Percentiles rank a stretch among this genome's conserved stretches.
phyloP scores from a whole-genome alignment of 2,797 vertebrate genomes.

The Rhabdophis nuchalis region DNA sequence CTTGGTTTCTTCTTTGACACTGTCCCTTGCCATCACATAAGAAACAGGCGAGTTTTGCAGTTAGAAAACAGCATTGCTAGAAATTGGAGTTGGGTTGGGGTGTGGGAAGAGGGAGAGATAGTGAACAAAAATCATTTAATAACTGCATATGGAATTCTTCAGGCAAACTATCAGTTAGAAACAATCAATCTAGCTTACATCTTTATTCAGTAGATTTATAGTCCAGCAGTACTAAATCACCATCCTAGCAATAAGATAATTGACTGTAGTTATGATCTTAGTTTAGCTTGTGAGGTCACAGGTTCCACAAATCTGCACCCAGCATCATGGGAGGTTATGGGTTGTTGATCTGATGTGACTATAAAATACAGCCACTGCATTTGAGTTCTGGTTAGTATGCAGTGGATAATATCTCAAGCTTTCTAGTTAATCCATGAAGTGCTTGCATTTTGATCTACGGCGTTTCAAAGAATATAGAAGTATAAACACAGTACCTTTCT shows the following conservation, averaged over 20 bases:
- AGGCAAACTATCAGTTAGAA: not conserved
- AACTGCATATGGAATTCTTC: not conserved
- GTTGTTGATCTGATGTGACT: not conserved
- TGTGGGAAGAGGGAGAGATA: not conserved
- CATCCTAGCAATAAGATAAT: not conserved
- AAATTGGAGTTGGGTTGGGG: not conserved
- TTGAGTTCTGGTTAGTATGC: not conserved
- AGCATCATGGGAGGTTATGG: not conserved
- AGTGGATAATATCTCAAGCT: not conserved
- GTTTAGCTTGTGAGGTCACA: not conserved
- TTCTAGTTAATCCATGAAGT: not conserved
- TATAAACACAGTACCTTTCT: not conserved
- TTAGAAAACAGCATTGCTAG: not conserved
- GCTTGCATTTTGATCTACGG: not conserved
- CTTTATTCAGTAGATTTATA: not conserved
- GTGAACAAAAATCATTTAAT: not conserved
- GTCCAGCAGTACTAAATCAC: not conserved
- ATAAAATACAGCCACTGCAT: not conserved
- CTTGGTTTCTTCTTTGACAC: not conserved
- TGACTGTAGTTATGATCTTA: not conserved
- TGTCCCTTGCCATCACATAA: not conserved
- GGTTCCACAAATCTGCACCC: not conserved
- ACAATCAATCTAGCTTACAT: not conserved
- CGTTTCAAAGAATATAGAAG: not conserved
- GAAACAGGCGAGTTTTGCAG: not conserved